These are phyloP conservation scores for Trichechus manatus DNA, from an alignment of 2,113 vertebrate species.

Conservation along the genomic window DNA sequence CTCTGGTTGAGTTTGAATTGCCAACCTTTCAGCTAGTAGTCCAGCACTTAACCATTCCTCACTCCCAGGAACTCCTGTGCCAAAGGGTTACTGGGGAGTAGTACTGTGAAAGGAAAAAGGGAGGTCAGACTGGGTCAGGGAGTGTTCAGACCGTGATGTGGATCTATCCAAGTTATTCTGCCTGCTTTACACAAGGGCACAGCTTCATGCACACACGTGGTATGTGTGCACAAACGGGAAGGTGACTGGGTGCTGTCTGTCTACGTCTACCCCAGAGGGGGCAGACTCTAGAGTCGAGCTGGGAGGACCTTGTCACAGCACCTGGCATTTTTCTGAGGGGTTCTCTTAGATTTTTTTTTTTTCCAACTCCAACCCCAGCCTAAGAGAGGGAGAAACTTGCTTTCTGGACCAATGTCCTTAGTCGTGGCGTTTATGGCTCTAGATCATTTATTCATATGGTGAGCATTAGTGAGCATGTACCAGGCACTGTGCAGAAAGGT, in stretches of 20 bases:
- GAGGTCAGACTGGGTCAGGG: neutral
- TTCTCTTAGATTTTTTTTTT: neutral
- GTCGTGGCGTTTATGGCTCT: neutral
- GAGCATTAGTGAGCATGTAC: neutral
- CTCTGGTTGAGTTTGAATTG: neutral
- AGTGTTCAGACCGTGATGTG: neutral
- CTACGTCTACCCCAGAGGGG: too few species aligned
- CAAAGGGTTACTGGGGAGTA: neutral
- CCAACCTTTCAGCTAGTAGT: neutral
- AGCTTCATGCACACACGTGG: neutral
- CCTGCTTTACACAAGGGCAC: neutral
- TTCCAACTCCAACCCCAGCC: neutral
- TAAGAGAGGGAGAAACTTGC: neutral
- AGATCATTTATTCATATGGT: neutral
- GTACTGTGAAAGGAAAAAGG: neutral
- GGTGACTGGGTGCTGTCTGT: neutral
- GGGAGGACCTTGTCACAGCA: neutral
- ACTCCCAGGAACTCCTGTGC: neutral
- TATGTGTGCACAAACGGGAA: neutral
- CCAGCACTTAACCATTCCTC: neutral
- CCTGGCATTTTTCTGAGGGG: neutral
- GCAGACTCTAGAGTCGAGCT: neutral
- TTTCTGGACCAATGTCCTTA: neutral
- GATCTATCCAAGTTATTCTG: neutral
- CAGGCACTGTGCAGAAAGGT: neutral